Base-by-base conservation (phyloP, 2,113 vertebrate genomes). In the Ictidomys tridecemlineatus region DNA sequence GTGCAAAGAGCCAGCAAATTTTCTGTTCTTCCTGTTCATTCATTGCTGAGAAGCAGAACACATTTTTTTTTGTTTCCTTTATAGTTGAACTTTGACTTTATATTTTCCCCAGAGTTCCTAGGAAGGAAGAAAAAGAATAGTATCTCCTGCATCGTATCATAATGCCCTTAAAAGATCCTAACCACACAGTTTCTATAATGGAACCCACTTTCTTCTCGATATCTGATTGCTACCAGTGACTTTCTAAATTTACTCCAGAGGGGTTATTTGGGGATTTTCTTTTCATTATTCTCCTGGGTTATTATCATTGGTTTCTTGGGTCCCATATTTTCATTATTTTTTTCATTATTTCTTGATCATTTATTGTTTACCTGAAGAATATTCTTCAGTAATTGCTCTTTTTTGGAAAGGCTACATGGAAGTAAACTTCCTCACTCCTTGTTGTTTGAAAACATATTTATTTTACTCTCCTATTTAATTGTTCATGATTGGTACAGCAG, bases 401-500 rank as follows among this genome's bases (percentile, higher is more conserved):
- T 89, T 72, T 56, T 83, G 51, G 85, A 92, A 95, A 94, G 45
- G 20, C 39, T 86, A 69, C 14, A 28, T 79, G 51, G 77, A 95
- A 91, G 63, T 39, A 91, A 92, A 53, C 84, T 82, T 67, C 53
- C 10, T 58, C 34, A 82, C 32, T 95, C 17, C 42, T 74, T 74
- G 32, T 6, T 79, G 24, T 79, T 73, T 92, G 48, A 90, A 94
- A 93, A 69, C 48, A 87, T 76, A 18, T 79, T 90, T 65, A 76
- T 65, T 96, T 93, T 80, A 72, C 34, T 95, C 42, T 79, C 53
- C 86, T 13, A 87, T 45, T 69, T 84, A 96, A 92, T 79, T 74
- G 39, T 56, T 85, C 77, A 69, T 18, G 70, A 30, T 69, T 94
- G 58, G 42, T 37, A 61, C 5, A 95, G 17, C 48, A 84, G 58